Evolutionary conservation across 1,140 invertebrate genomes (phyloP), one percentile per base, ranked within the genome.

Genomic region (Popillia japonica): DNA sequence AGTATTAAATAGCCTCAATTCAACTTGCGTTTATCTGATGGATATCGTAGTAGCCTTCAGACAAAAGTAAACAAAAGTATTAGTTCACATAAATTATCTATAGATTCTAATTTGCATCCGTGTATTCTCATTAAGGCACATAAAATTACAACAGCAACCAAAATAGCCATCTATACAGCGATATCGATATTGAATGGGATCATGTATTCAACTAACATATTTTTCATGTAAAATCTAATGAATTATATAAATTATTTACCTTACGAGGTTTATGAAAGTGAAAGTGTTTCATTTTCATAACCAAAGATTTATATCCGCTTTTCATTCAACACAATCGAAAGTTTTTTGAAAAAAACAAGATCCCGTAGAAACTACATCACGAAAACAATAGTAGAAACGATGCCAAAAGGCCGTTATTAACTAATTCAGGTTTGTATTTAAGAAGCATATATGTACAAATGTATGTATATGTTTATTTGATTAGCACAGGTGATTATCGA

Each of bases 401-500:
- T 34, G 22, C 23, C 7, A 14, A 68, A 27, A 27, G 20, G 61
- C 61, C 61, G 61, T 68, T 68, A 68, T 68, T 68, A 68, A 68
- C 61, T 68, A 68, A 23, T 27, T 68, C 48, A 27, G 23, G 6
- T 27, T 27, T 23, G 20, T 68, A 23, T 68, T 68, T 27, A 68
- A 68, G 61, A 23, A 22, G 20, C 61, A 68, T 68, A 68, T 68
- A 34, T 34, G 27, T 34, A 34, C 27, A 34, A 2, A 34, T 34
- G 27, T 34, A 4, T 34, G 4, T 34, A 34, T 68, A 68, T 22
- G 61, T 27, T 27, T 68, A 68, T 68, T 68, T 68, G 22, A 68
- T 68, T 68, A 68, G 61, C 61, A 68, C 61, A 68, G 23, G 22
- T 68, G 22, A 68, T 68, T 68, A 68, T 23, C 61, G 61, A 2